These are phyloP conservation scores for Enteromius afrohamiltoni DNA, from an alignment of 2,797 vertebrate species.

Conservation along the genomic window DNA sequence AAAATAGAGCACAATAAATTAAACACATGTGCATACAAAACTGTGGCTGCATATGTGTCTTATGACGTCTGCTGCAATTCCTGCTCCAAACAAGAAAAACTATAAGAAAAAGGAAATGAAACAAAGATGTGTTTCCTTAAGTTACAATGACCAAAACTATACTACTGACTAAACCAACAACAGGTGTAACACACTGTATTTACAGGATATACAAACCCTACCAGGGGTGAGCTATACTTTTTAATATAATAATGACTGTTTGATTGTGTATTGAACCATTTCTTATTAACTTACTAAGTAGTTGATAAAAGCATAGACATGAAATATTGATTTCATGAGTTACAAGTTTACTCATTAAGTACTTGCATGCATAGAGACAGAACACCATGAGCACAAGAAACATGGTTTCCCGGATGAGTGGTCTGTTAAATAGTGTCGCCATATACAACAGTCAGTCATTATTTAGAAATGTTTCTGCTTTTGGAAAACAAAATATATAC, in stretches of 20 bases:
- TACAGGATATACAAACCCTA: background rate
- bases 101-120: slow-evolving; percentile 23
- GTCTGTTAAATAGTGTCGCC: slow-evolving; percentile 1
- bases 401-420: background rate
- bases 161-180: background rate
- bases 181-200: slow-evolving; percentile 51
- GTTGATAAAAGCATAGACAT: background rate
- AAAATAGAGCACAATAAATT: slow-evolving; percentile 36
- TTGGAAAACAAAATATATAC: background rate
- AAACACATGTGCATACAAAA: slow-evolving; percentile 2
- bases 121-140: background rate
- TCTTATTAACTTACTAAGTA: background rate
- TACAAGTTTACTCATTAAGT: slow-evolving; percentile 5
- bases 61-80: background rate
- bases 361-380: background rate
- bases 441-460: background rate
- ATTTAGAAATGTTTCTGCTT: background rate
- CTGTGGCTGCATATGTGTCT: background rate
- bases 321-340: background rate
- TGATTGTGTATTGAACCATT: background rate
- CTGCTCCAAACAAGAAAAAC: background rate
- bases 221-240: background rate
- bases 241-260: background rate
- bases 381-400: background rate
- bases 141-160: background rate